phyloP scores from a whole-genome alignment of 2,797 vertebrate genomes.

The Pangasius larnaudii region DNA sequence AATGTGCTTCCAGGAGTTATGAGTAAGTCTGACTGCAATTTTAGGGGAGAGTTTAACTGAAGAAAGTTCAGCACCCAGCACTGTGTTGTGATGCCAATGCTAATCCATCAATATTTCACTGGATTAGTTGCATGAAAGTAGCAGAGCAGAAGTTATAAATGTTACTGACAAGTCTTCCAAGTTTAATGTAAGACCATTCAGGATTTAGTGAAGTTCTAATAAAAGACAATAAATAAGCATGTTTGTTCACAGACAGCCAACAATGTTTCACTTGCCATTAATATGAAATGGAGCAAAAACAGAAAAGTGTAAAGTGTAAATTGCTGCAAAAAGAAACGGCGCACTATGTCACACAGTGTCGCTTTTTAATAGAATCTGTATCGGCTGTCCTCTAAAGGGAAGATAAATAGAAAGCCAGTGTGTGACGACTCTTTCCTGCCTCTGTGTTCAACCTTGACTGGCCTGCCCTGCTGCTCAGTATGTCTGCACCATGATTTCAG shows the following conservation, averaged over 20 bases:
- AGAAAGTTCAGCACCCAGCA: not conserved
- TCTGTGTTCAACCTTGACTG: conserved; percentile 75
- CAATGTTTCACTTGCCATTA: conserved; percentile 6
- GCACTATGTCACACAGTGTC: conserved; percentile 24
- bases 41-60: conserved; percentile 22
- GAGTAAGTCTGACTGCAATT: conserved; percentile 40
- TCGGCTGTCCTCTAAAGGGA: conserved; percentile 51
- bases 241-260: conserved; percentile 9
- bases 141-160: not conserved
- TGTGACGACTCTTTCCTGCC: conserved; percentile 69
- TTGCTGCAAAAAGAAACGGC: not conserved
- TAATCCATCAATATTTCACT: conserved; percentile 30
- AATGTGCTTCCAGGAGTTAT: conserved; percentile 52
- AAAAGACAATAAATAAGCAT: conserved; percentile 19
- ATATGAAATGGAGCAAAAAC: conserved; percentile 1
- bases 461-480: conserved; percentile 74
- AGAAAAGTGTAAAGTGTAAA: conserved; percentile 8
- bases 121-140: conserved; percentile 18
- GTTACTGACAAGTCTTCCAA: not conserved
- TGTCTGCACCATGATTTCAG: conserved; percentile 76
- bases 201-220: not conserved
- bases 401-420: conserved; percentile 50
- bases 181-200: conserved; percentile 14
- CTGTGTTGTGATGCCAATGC: conserved; percentile 24
- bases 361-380: conserved; percentile 39